Percentiles rank a stretch among this genome's conserved stretches.
Evolutionary conservation across 2,797 vertebrate species (phyloP).

Genomic region (Rhynchotus rufescens): DNA sequence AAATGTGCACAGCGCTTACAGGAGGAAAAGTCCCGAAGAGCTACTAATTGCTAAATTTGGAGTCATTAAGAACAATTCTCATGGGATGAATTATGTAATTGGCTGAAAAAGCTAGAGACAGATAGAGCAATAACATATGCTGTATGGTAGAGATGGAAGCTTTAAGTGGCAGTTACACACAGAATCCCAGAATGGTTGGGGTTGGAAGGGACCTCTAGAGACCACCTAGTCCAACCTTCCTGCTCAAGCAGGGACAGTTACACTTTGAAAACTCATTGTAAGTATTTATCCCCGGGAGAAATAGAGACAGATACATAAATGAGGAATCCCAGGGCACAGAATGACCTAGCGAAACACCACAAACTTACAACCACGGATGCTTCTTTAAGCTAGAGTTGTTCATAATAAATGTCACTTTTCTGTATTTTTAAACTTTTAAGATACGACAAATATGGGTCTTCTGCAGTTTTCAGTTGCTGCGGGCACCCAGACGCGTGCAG

Average conservation of each 20-base stretch:
- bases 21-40: neutral
- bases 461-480: accelerated
- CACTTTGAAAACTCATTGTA: neutral
- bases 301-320: neutral
- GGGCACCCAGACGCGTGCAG: neutral
- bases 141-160: neutral
- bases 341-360: neutral
- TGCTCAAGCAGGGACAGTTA: too few relatives aligned
- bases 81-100: neutral
- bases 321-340: neutral
- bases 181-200: too few relatives aligned
- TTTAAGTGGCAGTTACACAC: neutral
- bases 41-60: neutral
- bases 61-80: neutral
- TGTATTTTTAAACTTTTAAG: neutral
- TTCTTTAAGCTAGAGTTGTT: neutral
- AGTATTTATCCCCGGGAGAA: neutral
- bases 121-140: accelerated
- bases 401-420: neutral
- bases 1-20: neutral
- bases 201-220: too few relatives aligned
- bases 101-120: neutral
- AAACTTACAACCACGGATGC: neutral
- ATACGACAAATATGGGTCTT: neutral
- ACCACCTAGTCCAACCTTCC: too few relatives aligned